Conservation (phyloP, 2,113 vertebrate species). For the Brachypteracias leptosomus region DNA sequence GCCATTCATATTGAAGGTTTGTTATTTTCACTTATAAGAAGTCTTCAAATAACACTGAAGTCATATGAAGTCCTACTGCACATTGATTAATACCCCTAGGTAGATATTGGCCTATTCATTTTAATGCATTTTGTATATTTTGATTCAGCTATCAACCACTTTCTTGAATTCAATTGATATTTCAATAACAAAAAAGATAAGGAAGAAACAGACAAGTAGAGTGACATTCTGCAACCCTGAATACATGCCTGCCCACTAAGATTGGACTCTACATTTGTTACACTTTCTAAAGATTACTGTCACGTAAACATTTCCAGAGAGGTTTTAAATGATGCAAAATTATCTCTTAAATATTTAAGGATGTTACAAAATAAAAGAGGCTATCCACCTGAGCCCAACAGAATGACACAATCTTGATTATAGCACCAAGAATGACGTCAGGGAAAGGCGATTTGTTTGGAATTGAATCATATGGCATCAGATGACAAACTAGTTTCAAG, state of each 20-base stretch:
- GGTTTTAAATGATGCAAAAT: constrained; percentile 3
- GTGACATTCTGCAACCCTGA: background rate
- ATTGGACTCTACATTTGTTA: background rate
- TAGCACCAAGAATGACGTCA: background rate
- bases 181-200: background rate
- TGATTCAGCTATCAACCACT: background rate
- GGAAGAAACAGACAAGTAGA: background rate
- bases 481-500: background rate
- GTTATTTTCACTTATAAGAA: background rate
- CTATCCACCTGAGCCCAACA: background rate
- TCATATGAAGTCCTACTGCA: background rate
- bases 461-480: background rate
- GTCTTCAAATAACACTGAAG: background rate
- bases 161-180: background rate
- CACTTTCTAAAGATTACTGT: background rate
- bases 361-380: background rate
- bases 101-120: background rate
- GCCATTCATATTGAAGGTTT: background rate
- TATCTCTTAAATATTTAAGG: background rate
- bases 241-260: background rate
- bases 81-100: background rate
- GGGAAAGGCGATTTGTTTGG: background rate
- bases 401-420: background rate
- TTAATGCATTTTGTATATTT: background rate
- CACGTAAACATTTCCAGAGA: background rate